A percentile compares a stretch with the other conserved stretches of the same genome.
These are phyloP conservation scores for Cryptomyrus ogoouensis DNA, from an alignment of 2,113 vertebrate genomes.

Conservation along the genomic window DNA sequence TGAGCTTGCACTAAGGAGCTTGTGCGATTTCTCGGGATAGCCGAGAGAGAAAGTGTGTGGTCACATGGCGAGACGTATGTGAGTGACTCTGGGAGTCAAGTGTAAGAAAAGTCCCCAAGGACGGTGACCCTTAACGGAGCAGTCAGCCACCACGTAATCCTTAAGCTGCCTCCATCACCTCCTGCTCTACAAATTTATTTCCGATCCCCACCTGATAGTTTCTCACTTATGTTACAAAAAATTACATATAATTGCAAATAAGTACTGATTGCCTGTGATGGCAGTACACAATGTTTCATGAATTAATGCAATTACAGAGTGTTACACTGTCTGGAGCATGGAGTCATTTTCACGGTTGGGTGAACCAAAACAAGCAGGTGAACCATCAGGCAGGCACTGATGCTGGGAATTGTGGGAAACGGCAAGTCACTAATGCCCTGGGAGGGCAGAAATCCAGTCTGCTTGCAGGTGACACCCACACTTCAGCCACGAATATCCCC, in stretches of 20 bases:
- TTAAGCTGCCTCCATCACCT: neutral
- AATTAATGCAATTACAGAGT: neutral
- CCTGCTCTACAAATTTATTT: neutral
- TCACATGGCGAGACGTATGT: neutral
- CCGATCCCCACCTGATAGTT: neutral
- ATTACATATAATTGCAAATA: neutral
- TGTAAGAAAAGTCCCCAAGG: neutral
- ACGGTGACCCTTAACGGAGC: neutral
- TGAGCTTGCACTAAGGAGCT: neutral
- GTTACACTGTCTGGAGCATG: neutral
- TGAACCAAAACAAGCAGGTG: neutral
- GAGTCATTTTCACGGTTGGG: neutral
- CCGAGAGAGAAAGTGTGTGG: neutral
- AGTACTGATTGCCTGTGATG: neutral
- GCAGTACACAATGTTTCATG: neutral
- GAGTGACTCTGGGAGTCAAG: neutral
- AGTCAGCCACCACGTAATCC: neutral
- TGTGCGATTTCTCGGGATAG: neutral
- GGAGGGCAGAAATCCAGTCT: neutral
- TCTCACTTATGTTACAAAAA: neutral
- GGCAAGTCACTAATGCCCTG: neutral
- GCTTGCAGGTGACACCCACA: neutral
- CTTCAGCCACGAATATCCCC: neutral
- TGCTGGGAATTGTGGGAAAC: neutral
- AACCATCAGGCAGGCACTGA: neutral